Evolutionary conservation across 2,888 invertebrate genomes (phyloP), one percentile per base, ranked within the genome.

Genomic region (Elmis aenea): DNA sequence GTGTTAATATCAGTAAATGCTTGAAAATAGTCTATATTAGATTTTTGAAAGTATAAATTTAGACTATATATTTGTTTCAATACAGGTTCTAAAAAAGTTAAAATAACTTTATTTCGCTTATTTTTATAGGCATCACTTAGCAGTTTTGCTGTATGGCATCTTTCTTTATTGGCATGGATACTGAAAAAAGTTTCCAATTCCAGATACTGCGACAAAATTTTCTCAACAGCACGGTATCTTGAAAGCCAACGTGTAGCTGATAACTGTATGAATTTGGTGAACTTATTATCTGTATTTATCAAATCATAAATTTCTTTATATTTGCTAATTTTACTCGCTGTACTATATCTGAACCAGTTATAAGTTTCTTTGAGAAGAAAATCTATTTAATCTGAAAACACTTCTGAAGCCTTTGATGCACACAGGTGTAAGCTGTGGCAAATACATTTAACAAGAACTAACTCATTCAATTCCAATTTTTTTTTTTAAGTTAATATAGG

Each of bases 401-500:
- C 45, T 22, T 47, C 41, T 11, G 44, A 45, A 12, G 57, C 54
- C 27, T 52, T 50, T 11, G 46, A 48, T 3, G 46, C 44, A 33
- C 52, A 52, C 13, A 54, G 42, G 22, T 56, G 49, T 15, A 57
- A 27, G 5, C 51, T 50, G 20, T 55, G 54, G 29, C 50, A 58
- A 5, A 50, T 37, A 21, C 51, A 56, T 45, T 50, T 50, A 1
- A 54, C 30, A 2, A 50, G 20, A 13, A 41, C 33, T 5, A 56
- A 5, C 39, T 26, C n/a, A n/a, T n/a, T n/a, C n/a, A n/a, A 3
- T 43, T 45, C 13, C 37, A 22, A 10, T 45, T 21, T 37, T 44
- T 34, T 29, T 46, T 55, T n/a, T 53, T 27, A 10, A 46, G 24
- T 11, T 26, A 33, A 26, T 26, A 38, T 23, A 38, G 15, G 8